Evolutionary conservation across 53 echinoderm and acorn worm species (phyloP), one percentile per base, ranked within the genome.

Genomic region (Apostichopus leukothele): DNA sequence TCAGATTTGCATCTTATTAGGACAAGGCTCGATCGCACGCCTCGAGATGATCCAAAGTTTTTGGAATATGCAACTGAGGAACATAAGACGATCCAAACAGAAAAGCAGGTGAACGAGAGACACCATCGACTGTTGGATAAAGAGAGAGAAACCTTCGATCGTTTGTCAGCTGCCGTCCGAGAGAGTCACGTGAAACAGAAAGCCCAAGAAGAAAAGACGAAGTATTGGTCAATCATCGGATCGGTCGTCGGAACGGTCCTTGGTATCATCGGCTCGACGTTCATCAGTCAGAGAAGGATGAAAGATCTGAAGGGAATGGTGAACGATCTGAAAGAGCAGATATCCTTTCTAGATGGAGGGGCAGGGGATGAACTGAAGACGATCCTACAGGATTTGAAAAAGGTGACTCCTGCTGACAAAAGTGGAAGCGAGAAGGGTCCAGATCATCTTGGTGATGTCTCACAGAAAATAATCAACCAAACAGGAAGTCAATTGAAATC

Each of bases 41-140:
- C 99, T 9, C 90, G 99, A 6, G 99, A 99, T 78, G 96, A 99
- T 74, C 92, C 93, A 3, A 93, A 94, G 85, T 99, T 95, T 83
- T 90, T 99, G 61, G 96, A 99, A 55, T 84, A 94, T 75, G 99
- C 99, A 5, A 99, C 99, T 0, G 99, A 99, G 73, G 99, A 99
- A 74, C 99, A 99, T 77, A 88, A 89, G 8, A 77, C 93, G 67
- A 90, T 99, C 11, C 96, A 99, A 78, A 73, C 22, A 78, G 99
- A 99, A 87, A 92, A 86, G 51, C 87, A 89, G 11, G 78, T 96
- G n/a, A 93, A 93, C 60, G 94, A 93, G 20, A 74, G 19, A 14
- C 90, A 93, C 21, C 68, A 86, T 16, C 73, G 55, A 21, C 59
- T 91, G 3, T 89, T 93, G 55, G 89, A 89, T 7, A 78, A 83